Percentiles rank a stretch among this genome's conserved stretches.
These are phyloP conservation scores for Microcebus tavaratra DNA, from an alignment of 2,113 vertebrate species.

Conservation along the genomic window DNA sequence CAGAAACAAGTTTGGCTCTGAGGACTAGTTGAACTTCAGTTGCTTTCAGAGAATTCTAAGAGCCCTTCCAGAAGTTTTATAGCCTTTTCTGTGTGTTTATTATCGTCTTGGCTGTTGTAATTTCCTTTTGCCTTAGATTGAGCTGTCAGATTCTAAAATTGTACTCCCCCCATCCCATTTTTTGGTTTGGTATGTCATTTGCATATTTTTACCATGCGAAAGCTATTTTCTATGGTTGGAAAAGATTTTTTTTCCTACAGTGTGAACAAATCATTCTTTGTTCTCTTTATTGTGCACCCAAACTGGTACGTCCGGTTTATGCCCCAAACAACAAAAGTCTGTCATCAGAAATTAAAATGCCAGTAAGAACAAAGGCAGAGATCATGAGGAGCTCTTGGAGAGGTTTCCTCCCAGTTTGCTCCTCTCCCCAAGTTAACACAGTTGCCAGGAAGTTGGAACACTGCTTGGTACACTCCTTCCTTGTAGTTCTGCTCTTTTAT, in stretches of 20 bases:
- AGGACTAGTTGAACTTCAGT: constrained; percentile 38
- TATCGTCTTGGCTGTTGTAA: constrained; percentile 55
- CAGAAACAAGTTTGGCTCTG: constrained; percentile 42
- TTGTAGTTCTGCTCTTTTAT: background rate
- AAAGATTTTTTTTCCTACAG: constrained; percentile 85
- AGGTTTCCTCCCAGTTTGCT: constrained; percentile 40
- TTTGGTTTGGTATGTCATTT: constrained; percentile 82
- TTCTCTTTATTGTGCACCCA: constrained; percentile 83
- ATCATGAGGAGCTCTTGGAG: constrained; percentile 60
- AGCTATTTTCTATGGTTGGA: constrained; percentile 87
- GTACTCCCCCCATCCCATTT: constrained; percentile 44
- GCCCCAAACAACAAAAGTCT: constrained; percentile 82
- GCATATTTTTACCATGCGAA: constrained; percentile 81
- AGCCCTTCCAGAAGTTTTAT: constrained; percentile 20
- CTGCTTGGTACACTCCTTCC: constrained; percentile 24
- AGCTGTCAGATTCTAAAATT: constrained; percentile 79
- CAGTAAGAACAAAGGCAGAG: constrained; percentile 76
- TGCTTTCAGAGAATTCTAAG: constrained; percentile 35
- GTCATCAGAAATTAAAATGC: constrained; percentile 83
- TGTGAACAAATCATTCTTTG: constrained; percentile 89
- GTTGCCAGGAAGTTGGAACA: constrained; percentile 55
- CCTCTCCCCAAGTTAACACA: background rate
- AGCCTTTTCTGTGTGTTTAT: constrained; percentile 34
- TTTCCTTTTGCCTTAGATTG: constrained; percentile 65
- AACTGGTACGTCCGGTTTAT: constrained; percentile 82